These are phyloP conservation scores for Pantherophis guttatus DNA, from an alignment of 2,113 vertebrate genomes.

Conservation along the genomic window DNA sequence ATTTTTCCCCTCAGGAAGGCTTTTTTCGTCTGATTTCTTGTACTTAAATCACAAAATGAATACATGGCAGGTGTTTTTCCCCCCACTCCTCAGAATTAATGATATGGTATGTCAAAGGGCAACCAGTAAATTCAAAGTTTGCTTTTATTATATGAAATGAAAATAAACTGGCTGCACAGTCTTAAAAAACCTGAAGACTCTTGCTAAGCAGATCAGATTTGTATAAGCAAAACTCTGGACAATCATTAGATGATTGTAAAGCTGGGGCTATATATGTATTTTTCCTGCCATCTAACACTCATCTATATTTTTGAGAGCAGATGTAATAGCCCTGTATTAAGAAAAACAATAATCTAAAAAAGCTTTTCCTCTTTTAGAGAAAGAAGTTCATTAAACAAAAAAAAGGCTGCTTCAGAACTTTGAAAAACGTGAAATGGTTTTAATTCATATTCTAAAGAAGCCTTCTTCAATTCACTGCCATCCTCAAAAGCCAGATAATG, in stretches of 20 bases:
- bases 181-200: neutral
- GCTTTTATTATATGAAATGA: constrained; percentile 44
- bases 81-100: constrained; percentile 36
- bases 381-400: constrained; percentile 5
- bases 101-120: constrained; percentile 14
- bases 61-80: neutral
- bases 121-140: neutral
- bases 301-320: neutral
- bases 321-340: constrained; percentile 56
- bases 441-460: neutral
- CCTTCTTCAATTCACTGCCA: neutral
- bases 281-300: neutral
- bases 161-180: constrained; percentile 45
- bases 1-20: neutral
- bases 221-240: neutral
- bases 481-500: neutral
- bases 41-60: constrained; percentile 25
- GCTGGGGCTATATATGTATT: neutral
- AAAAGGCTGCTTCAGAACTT: constrained; percentile 34
- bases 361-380: constrained; percentile 42
- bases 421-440: neutral
- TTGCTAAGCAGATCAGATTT: neutral
- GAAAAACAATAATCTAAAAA: constrained; percentile 56
- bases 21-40: neutral
- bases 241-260: neutral